These are phyloP conservation scores for Caradrina kadenii DNA, from an alignment of 2,888 invertebrate genomes.

Conservation along the genomic window DNA sequence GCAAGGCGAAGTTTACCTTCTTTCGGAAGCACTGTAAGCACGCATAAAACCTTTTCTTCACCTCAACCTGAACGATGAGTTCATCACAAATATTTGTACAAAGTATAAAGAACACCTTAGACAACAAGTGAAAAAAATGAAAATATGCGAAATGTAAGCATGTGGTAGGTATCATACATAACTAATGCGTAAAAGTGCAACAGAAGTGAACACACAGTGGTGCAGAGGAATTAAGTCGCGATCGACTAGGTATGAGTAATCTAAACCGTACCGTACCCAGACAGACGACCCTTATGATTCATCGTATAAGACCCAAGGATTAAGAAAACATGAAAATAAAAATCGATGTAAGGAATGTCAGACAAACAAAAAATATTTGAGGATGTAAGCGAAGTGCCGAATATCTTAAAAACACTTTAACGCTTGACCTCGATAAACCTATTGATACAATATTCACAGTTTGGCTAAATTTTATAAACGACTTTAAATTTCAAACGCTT, in stretches of 20 bases:
- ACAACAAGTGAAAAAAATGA: slow-evolving; percentile 39
- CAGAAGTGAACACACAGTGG: slow-evolving; percentile 36
- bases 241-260: slow-evolving; percentile 69
- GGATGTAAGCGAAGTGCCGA: slow-evolving; percentile 22
- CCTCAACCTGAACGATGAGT: slow-evolving; percentile 40
- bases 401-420: slow-evolving; percentile 29
- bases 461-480: slow-evolving; percentile 10
- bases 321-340: slow-evolving; percentile 60
- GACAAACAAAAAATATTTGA: slow-evolving; percentile 44
- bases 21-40: slow-evolving; percentile 18
- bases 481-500: slow-evolving; percentile 26
- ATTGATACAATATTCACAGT: slow-evolving; percentile 20
- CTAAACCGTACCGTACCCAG: slow-evolving; percentile 61
- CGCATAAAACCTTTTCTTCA: slow-evolving; percentile 28
- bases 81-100: slow-evolving; percentile 47
- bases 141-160: slow-evolving; percentile 49
- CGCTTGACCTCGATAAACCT: slow-evolving; percentile 34
- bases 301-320: slow-evolving; percentile 56
- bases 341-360: slow-evolving; percentile 47
- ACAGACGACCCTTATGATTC: slow-evolving; percentile 67
- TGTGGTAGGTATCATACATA: slow-evolving; percentile 15
- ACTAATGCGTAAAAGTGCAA: slow-evolving; percentile 30
- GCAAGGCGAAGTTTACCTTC: neutral
- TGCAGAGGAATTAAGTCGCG: slow-evolving; percentile 49
- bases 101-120: slow-evolving; percentile 44